Evolutionary conservation across 2,888 invertebrate genomes (phyloP), one percentile per base, ranked within the genome.

Genomic region (Drosophila vallismaia): DNA sequence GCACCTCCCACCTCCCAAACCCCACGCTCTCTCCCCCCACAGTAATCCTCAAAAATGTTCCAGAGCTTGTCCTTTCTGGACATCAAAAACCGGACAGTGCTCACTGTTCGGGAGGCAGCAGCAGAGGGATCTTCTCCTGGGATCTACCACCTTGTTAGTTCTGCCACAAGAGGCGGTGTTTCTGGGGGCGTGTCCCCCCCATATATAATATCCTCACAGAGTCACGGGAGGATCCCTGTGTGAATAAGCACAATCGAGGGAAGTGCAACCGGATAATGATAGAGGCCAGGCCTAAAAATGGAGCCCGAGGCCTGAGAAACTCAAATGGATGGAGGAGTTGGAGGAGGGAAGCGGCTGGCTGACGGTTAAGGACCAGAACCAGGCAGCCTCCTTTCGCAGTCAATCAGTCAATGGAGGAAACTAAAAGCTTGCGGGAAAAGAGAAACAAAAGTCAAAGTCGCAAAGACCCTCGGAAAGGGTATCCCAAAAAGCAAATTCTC

Each of bases 221-320:
- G 45, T 46, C 49, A 62, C 77, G 77, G 74, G 82, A 73, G 71
- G 67, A 79, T 85, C 88, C 86, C 89, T 89, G 82, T 24, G 64
- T 28, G 60, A 58, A 62, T 45, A 38, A 46, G 33, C 38, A 48
- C 45, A 44, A 51, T 48, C 55, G 14, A 55, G 86, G 77, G 89
- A 91, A 89, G 80, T 91, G 91, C 91, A 91, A 91, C 91, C 90
- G 91, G 83, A 89, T 91, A 91, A 91, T 91, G 88, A 91, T 88
- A 91, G 83, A 88, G 86, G 88, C 83, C 89, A 84, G 73, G 81
- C 74, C 74, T n/a, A 19, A 64, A 64, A 64, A 64, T 64, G 64
- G 51, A 51, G 74, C 79, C 81, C 56, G 73, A 74, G 86, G 79
- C 76, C 77, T 77, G 79, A 69, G 58, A 68, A 70, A 56, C 66